phyloP scores from a whole-genome alignment of 2,113 vertebrate genomes.

The Dissostichus mawsoni region DNA sequence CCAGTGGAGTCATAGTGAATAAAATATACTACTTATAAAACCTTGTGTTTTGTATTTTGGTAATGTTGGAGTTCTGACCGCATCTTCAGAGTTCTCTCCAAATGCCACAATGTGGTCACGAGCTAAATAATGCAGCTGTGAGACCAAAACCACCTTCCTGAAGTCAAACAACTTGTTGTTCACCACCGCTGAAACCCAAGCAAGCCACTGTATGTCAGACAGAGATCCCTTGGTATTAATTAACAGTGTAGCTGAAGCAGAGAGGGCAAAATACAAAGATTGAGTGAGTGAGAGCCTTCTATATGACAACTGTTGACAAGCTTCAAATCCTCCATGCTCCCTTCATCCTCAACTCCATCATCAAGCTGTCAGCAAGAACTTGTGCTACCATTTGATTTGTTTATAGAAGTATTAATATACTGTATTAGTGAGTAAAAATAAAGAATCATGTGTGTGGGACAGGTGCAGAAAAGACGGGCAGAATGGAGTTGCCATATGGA shows the following conservation, averaged over 20 bases:
- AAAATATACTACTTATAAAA: slow-evolving; percentile 22
- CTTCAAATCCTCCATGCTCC: slow-evolving; percentile 50
- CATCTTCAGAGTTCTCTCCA: slow-evolving; percentile 36
- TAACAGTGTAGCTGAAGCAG: slow-evolving; percentile 41
- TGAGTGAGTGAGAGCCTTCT: slow-evolving; percentile 32
- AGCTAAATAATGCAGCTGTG: slow-evolving; percentile 38
- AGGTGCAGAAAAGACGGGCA: slow-evolving; percentile 54
- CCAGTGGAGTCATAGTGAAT: slow-evolving; percentile 1
- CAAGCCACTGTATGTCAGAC: slow-evolving; percentile 26
- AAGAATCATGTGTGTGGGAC: slow-evolving; percentile 52
- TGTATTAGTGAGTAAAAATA: slow-evolving; percentile 66
- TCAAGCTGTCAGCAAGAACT: slow-evolving; percentile 71
- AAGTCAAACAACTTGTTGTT: slow-evolving; percentile 58
- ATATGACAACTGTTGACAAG: slow-evolving; percentile 64
- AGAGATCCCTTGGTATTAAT: slow-evolving; percentile 56
- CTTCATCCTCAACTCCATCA: slow-evolving; percentile 64
- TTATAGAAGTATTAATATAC: slow-evolving; percentile 70
- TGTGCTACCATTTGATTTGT: slow-evolving; percentile 37
- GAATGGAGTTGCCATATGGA: slow-evolving; percentile 14
- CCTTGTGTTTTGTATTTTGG: slow-evolving; percentile 28
- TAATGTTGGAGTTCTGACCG: slow-evolving; percentile 29
- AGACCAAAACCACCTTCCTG: slow-evolving; percentile 42
- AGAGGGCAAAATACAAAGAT: slow-evolving; percentile 13
- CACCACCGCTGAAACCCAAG: slow-evolving; percentile 47
- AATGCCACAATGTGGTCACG: slow-evolving; percentile 46